A percentile compares a stretch with the other conserved stretches of the same genome.
Conservation (phyloP, 2,113 vertebrate species). For the Cariama cristata region DNA sequence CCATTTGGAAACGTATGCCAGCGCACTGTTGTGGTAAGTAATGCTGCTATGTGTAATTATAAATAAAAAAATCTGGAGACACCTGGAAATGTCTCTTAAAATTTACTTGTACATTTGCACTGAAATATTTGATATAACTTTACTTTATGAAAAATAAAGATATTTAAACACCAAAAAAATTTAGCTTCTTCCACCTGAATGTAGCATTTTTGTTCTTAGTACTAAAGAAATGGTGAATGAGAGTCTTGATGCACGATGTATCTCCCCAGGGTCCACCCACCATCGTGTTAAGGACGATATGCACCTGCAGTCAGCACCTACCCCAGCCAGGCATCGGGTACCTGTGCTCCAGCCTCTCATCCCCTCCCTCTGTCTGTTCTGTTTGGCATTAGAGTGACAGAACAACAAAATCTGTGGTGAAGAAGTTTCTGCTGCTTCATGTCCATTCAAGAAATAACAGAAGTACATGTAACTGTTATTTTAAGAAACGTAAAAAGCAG, state of each 20-base stretch:
- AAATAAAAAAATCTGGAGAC: background rate
- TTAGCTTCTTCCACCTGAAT: background rate
- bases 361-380: background rate
- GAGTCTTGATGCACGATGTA: background rate
- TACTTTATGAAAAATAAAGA: background rate
- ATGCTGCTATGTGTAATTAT: background rate
- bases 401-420: background rate
- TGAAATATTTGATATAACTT: background rate
- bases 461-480: background rate
- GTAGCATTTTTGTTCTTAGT: background rate
- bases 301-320: rapidly evolving
- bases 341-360: background rate
- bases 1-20: rapidly evolving
- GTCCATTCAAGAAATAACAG: background rate
- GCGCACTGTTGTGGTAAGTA: rapidly evolving
- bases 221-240: background rate
- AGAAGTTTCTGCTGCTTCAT: background rate
- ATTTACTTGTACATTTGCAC: background rate
- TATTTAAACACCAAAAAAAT: background rate
- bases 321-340: background rate
- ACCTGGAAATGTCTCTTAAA: background rate
- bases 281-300: background rate
- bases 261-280: background rate
- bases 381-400: background rate
- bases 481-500: background rate